Base-by-base conservation (phyloP, 2,888 invertebrate genomes). In the Watsonalla cultraria region DNA sequence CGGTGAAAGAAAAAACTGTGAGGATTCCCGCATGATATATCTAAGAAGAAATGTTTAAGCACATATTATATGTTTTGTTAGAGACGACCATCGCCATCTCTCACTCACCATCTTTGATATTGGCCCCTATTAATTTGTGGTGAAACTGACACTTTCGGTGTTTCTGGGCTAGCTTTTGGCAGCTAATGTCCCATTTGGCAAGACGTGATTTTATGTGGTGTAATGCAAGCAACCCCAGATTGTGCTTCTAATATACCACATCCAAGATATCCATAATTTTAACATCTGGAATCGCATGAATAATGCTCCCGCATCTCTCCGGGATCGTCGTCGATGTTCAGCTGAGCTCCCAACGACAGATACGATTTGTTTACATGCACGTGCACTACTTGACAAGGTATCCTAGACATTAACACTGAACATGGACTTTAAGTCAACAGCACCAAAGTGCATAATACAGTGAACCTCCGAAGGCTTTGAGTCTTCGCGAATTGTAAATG, bases 261-360 rank as follows among this genome's bases (percentile, higher is more conserved):
- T 37, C 42, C 42, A 11, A 11, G 11, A 42, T 5, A 7, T 37
- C 42, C 42, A 11, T 4, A 8, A 42, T 42, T 42, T 11, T 5
- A 11, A 42, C 42, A 42, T 42, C 42, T 5, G 8, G 9, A 4
- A 42, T 11, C 42, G 11, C 42, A 42, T 42, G 42, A 42, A 42
- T 42, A 42, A 42, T 42, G 42, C 49, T 46, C 53, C 46, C 49
- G 49, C 46, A 53, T 53, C 35, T 15, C 49, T 33, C 45, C 11
- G 15, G 53, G 45, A 39, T 49, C 37, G 49, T 49, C 49, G 14
- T 14, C 15, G 49, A 37, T 49, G 42, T 42, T 15, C 14, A 39
- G 37, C 14, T 13, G 37, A 14, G 39, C 35, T 48, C 48, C 35
- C 13, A 8, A 37, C 48, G 48, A 49, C 37, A 49, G 49, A 37